Conservation (phyloP, 2,797 vertebrate species). For the Enteromius unitaeniatus region DNA sequence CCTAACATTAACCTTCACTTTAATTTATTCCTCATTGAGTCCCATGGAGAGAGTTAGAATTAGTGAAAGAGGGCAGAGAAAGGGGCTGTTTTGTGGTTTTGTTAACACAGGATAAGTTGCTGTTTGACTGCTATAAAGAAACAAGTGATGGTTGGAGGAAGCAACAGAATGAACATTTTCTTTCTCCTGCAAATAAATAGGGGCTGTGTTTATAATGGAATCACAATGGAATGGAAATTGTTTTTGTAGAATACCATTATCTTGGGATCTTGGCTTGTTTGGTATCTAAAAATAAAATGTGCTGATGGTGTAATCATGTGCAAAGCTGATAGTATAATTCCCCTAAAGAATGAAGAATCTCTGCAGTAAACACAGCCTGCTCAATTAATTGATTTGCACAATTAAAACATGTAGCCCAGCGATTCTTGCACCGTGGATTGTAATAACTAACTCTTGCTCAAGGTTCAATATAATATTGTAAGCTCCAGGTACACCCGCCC, state of each 20-base stretch:
- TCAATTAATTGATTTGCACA: conserved; percentile 50
- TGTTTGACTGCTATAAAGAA: conserved; percentile 4
- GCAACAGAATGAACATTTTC: conserved; percentile 16
- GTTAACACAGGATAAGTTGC: not conserved
- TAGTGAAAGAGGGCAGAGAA: not conserved
- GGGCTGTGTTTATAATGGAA: conserved; percentile 29
- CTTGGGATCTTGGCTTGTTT: conserved; percentile 32
- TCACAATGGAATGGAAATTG: conserved; percentile 33
- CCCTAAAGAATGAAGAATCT: conserved; percentile 32
- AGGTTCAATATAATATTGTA: conserved; percentile 31
- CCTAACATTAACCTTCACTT: not conserved
- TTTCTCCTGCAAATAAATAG: conserved; percentile 37
- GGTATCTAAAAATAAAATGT: conserved; percentile 38
- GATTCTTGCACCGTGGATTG: conserved; percentile 17
- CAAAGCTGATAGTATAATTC: conserved; percentile 31
- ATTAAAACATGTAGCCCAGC: conserved; percentile 42
- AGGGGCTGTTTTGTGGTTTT: not conserved
- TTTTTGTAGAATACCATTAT: conserved; percentile 42
- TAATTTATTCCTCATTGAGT: not conserved
- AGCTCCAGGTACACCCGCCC: conserved; percentile 32
- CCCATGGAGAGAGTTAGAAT: not conserved
- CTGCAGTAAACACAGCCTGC: conserved; percentile 27
- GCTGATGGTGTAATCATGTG: conserved; percentile 32
- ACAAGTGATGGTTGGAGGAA: conserved; percentile 9
- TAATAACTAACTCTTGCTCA: conserved; percentile 42